Conservation (phyloP, 2,888 invertebrate species). For the Isoperla grammatica region DNA sequence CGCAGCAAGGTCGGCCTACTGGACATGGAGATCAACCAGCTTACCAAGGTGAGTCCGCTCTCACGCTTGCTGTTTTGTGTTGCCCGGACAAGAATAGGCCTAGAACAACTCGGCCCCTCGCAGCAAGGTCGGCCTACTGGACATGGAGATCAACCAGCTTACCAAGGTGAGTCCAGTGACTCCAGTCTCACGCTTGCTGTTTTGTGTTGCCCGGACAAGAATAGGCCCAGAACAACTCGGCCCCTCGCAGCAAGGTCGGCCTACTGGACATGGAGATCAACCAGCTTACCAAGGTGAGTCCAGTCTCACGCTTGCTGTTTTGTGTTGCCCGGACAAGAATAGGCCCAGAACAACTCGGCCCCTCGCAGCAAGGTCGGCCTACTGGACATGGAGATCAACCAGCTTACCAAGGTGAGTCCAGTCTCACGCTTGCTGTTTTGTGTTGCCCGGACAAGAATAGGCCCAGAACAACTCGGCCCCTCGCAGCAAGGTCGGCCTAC, state of each 20-base stretch:
- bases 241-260: conserved; percentile 93
- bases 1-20: conserved; percentile 93
- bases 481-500: conserved; percentile 89
- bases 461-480: conserved; percentile 98
- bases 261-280: conserved; percentile 96
- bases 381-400: conserved; percentile 95
- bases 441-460: too few species aligned
- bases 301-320: too few species aligned
- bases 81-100: too few species aligned
- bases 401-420: conserved; percentile 78
- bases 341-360: conserved; percentile 96
- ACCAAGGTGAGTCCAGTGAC: conserved; percentile 77
- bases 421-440: too few species aligned
- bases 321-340: too few species aligned
- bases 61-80: too few species aligned
- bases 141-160: conserved; percentile 92
- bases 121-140: conserved; percentile 92
- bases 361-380: conserved; percentile 95
- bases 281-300: conserved; percentile 80
- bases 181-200: too few species aligned
- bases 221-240: conserved; percentile 98
- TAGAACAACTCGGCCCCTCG: conserved; percentile 96
- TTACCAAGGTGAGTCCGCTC: conserved; percentile 79
- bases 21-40: conserved; percentile 94
- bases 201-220: too few species aligned